phyloP scores from a whole-genome alignment of 2,113 vertebrate genomes.

The Mobula birostris region DNA sequence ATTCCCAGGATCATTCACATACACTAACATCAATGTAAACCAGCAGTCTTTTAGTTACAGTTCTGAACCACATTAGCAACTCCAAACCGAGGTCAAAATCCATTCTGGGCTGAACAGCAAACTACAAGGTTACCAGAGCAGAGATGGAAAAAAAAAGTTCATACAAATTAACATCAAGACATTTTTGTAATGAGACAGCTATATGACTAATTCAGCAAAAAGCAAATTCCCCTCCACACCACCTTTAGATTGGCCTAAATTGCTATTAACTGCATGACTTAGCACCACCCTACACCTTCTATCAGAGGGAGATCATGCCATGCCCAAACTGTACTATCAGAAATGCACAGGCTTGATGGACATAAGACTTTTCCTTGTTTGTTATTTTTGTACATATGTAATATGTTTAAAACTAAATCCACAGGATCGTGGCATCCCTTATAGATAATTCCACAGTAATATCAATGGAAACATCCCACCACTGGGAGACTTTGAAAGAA shows the following conservation, averaged over 20 bases:
- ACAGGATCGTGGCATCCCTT: neutral
- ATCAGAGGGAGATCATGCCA: neutral
- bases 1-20: too few species aligned
- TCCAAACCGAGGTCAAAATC: neutral
- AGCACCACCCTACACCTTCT: too few species aligned
- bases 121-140: neutral
- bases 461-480: neutral
- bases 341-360: neutral
- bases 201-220: neutral
- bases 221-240: neutral
- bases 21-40: neutral
- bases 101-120: neutral
- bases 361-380: neutral
- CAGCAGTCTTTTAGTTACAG: neutral
- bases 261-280: neutral
- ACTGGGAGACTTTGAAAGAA: neutral
- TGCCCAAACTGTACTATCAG: neutral
- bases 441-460: neutral
- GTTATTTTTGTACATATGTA: neutral
- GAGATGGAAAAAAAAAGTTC: neutral
- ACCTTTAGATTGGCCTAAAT: neutral
- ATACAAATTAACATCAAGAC: neutral
- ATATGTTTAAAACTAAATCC: neutral
- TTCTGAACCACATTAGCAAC: neutral
- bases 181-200: neutral